Base-by-base conservation (phyloP, 2,888 invertebrate genomes). In the Geophilus truncorum region DNA sequence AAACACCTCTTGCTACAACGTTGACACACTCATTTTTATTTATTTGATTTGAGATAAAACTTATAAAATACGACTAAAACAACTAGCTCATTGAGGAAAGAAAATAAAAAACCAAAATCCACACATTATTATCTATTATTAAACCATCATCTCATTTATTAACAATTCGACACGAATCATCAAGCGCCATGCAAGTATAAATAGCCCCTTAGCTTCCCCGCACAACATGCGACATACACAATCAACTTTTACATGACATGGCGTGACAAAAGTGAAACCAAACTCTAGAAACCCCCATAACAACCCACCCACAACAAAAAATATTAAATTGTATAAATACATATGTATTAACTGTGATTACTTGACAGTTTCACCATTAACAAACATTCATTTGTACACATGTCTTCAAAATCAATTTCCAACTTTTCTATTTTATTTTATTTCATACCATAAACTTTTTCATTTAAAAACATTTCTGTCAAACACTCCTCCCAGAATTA, bases 1-100 rank as follows among this genome's bases (percentile, higher is more conserved):
- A 62, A 62, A 62, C 62, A 62, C 62, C 62, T 25, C 62, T 62
- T 62, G 62, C 25, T 25, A 62, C 62, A 62, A 28, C 23, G 62
- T 62, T 62, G 62, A 62, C 62, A 12, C 62, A 25, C 62, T 62
- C 23, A 25, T 62, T 62, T 62, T 62, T 62, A 62, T 62, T 62
- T 62, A 62, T 62, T 62, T 62, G n/a, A 28, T 23, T 62, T 62
- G 6, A 62, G 62, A 62, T 62, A 62, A 62, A 62, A 62, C 62
- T 62, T 25, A 7, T 28, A 25, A 28, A 62, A 62, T 25, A 62
- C 62, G 1, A 45, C 45, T 5, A 45, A 45, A 62, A 62, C 23
- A 23, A 62, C 23, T 12, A 23, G 15, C 23, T 62, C 62, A 62
- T 62, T 62, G 12, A 62, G 3, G 62, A 25, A 62, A 62, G 12